A percentile compares a stretch with the other conserved stretches of the same genome.
These are phyloP conservation scores for Coptotermes formosanus DNA, from an alignment of 1,140 invertebrate genomes.

Conservation along the genomic window DNA sequence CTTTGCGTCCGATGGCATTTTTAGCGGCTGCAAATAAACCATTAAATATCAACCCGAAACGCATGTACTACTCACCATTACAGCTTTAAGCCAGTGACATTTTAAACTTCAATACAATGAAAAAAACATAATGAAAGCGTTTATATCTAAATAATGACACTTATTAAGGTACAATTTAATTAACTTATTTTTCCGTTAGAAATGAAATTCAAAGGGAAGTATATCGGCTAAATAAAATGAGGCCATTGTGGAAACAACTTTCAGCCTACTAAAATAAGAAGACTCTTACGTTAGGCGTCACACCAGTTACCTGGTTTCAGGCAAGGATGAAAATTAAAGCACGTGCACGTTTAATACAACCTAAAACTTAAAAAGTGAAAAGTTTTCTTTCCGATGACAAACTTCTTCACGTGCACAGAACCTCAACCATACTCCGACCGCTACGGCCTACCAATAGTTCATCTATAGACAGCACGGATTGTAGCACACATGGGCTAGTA, in stretches of 20 bases:
- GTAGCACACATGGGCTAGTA: no score
- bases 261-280: background rate
- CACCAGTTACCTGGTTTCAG: background rate
- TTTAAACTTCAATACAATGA: background rate
- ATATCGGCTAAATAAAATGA: background rate
- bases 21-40: constrained; percentile 25
- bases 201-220: background rate
- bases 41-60: background rate
- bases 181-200: background rate
- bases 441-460: background rate
- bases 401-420: background rate
- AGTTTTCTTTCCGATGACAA: background rate
- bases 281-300: background rate
- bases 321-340: background rate
- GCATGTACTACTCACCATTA: no score
- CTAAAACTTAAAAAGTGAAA: background rate
- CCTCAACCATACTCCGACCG: background rate
- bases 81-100: background rate
- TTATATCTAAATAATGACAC: background rate
- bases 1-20: constrained; percentile 95
- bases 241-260: background rate
- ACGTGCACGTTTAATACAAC: background rate
- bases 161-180: background rate
- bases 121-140: background rate
- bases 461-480: background rate